Base-by-base conservation (phyloP, 2,113 vertebrate genomes). In the Eulacestoma nigropectus region DNA sequence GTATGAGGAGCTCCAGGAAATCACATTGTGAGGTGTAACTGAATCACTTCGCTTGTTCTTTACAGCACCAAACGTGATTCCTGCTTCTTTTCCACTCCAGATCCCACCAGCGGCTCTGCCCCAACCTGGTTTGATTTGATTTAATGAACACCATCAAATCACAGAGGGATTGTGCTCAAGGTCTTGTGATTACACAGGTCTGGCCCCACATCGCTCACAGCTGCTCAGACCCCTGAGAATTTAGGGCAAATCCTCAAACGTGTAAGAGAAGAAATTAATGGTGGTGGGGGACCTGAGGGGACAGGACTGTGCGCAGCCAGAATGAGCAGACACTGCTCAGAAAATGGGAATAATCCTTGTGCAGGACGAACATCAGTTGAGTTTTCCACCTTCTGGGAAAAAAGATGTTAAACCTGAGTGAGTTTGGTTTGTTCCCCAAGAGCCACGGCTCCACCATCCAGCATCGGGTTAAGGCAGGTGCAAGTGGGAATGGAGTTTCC, bases 251-350 rank as follows among this genome's bases (percentile, higher is more conserved):
- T 46, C 73, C 63, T 56, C 64, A 25, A 52, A 55, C 10, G 12
- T 0, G 4, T 4, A 29, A 70, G 46, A 30, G 59, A 42, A 68
- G 30, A 30, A 52, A 6, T 1, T 17, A 44, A 13, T 3, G 7
- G 7, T 4, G 21, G 44, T 27, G 39, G 0, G 6, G 1, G 6
- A 14, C 32, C 35, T 20, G 7, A 14, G 1, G 32, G 11, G 16
- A 41, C 3, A 9, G 60, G 10, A 25, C 0, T 0, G 37, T 17
- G 39, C 3, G 1, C 47, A 56, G 44, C 23, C 3, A 0, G 6
- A 41, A 72, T 0, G 5, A 35, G 67, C 44, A 37, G 46, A 46
- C 35, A 22, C 27, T 10, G 37, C 42, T 4, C 6, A 37, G 55
- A 46, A 57, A 50, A 12, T 0, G 8, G 60, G 49, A 59, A 42